A percentile compares a stretch with the other conserved stretches of the same genome.
Conservation (phyloP, 2,888 invertebrate species). For the Thumatha senex region DNA sequence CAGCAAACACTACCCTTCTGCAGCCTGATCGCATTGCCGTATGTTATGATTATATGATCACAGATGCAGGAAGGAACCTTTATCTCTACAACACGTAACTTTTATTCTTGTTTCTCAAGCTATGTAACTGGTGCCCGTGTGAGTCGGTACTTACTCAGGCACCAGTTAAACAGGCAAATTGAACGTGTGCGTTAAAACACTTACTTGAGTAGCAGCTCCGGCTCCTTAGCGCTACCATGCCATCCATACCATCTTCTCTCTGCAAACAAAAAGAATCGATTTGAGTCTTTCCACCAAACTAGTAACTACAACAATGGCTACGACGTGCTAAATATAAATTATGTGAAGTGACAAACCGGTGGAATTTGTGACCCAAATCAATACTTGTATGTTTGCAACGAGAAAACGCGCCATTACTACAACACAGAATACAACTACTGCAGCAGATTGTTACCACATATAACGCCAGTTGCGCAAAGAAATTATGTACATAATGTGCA, state of each 20-base stretch:
- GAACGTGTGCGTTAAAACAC: no score
- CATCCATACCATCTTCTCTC: conserved; percentile 35
- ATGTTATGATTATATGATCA: no score
- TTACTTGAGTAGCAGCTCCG: conserved; percentile 2
- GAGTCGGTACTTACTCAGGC: no score
- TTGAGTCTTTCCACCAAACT: conserved; percentile 67
- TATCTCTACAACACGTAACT: no score
- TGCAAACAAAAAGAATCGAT: conserved; percentile 67
- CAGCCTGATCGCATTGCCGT: no score
- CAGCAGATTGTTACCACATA: neutral
- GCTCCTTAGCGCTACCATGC: conserved; percentile 8
- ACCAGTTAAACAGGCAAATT: no score
- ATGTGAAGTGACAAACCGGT: conserved; percentile 39
- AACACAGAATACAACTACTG: neutral
- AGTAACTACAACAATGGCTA: conserved; percentile 37
- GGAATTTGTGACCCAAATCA: conserved; percentile 75
- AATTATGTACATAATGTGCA: no score
- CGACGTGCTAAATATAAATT: neutral
- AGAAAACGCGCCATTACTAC: conserved; percentile 7
- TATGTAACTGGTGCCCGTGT: no score
- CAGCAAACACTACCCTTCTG: no score
- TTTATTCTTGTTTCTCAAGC: no score
- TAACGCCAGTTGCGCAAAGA: neutral
- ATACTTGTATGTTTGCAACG: conserved; percentile 48
- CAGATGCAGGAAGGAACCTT: no score